phyloP scores from a whole-genome alignment of 2,797 vertebrate genomes.

The Morelia viridis region DNA sequence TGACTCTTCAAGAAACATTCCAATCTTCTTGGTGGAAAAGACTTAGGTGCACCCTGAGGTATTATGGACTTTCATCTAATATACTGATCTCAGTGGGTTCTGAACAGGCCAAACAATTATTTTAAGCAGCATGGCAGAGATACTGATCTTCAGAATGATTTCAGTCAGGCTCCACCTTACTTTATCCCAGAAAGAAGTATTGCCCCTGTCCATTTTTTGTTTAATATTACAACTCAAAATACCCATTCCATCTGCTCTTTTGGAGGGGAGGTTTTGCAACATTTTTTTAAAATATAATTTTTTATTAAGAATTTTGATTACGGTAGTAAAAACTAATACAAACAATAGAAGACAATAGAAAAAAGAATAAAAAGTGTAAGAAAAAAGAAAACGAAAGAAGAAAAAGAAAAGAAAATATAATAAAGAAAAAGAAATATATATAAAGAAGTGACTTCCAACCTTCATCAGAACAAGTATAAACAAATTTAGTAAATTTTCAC shows the following conservation, averaged over 20 bases:
- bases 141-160: not conserved
- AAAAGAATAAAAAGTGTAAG: not conserved
- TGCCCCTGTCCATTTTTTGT: not conserved
- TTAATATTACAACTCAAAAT: not conserved
- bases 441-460: not conserved
- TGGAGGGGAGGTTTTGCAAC: not conserved
- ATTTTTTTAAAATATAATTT: not conserved
- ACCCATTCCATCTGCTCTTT: not conserved
- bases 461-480: not conserved
- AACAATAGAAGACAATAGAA: not conserved
- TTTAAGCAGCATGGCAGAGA: not conserved
- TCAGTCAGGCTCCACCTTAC: not conserved
- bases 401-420: not conserved
- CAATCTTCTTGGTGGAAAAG: no score
- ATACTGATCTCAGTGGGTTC: not conserved
- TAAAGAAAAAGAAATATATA: not conserved
- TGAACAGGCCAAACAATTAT: not conserved
- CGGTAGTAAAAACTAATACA: not conserved
- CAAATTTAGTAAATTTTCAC: not conserved
- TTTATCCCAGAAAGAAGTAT: not conserved
- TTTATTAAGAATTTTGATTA: not conserved
- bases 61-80: no score
- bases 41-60: no score
- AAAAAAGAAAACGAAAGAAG: not conserved
- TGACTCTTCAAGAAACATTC: no score